Evolutionary conservation across 2,113 vertebrate genomes (phyloP).

Genomic region (Falco punctatus): DNA sequence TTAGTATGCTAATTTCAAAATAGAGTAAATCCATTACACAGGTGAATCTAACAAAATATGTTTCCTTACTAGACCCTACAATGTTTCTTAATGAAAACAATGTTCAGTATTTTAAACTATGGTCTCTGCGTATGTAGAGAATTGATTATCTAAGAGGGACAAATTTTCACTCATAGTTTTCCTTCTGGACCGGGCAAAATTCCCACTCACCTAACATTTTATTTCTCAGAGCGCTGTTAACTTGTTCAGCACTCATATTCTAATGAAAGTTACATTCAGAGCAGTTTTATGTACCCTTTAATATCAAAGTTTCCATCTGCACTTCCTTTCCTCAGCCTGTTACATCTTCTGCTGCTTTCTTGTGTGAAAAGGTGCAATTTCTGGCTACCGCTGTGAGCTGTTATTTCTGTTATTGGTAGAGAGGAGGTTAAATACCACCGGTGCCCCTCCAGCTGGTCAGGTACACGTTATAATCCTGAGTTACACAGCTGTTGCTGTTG

Average conservation of each 20-base stretch:
- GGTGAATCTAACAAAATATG: neutral
- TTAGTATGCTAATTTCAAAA: conserved; percentile 24
- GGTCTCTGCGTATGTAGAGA: neutral
- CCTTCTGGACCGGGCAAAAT: neutral
- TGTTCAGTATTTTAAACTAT: neutral
- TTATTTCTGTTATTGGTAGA: neutral
- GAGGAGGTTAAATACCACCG: neutral
- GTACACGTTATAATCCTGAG: neutral
- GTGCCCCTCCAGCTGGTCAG: neutral
- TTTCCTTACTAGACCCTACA: neutral
- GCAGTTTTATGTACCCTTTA: neutral
- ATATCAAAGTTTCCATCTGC: neutral
- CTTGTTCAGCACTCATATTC: neutral
- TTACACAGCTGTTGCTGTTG: neutral
- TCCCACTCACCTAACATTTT: neutral
- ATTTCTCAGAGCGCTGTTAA: neutral
- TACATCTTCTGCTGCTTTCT: neutral
- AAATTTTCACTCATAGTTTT: neutral
- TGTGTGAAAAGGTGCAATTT: neutral
- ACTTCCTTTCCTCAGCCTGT: neutral
- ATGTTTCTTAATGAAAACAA: neutral
- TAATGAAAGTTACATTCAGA: neutral
- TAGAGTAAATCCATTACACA: conserved; percentile 8
- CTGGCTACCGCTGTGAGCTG: neutral
- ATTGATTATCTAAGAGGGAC: neutral